Conservation (phyloP, 23 tunicate species). For the Oikopleura vanhoeffeni region DNA sequence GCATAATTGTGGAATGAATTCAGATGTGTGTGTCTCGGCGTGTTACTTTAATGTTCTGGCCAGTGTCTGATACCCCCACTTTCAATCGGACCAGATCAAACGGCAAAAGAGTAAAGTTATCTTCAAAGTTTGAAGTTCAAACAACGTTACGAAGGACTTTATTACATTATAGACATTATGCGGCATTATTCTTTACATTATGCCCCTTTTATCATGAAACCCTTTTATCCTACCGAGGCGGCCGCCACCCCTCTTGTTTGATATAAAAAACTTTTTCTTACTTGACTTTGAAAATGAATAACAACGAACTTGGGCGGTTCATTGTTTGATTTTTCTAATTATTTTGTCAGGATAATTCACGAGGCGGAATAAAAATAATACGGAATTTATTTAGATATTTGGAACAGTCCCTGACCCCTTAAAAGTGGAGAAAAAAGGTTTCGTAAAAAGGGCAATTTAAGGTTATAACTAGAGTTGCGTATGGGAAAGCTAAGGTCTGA, state of each 20-base stretch:
- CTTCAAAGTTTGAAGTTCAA: background rate
- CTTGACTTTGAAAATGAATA: background rate
- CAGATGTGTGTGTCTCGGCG: too few species aligned
- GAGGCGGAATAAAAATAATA: too few species aligned
- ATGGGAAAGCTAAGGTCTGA: too few species aligned
- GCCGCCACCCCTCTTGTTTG: background rate
- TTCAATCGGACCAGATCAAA: background rate
- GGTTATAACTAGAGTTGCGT: too few species aligned
- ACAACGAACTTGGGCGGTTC: background rate
- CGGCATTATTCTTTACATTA: background rate
- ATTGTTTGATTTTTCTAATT: background rate
- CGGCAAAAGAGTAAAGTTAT: background rate
- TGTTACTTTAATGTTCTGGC: too few species aligned
- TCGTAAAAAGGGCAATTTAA: too few species aligned
- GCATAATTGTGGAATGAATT: too few species aligned
- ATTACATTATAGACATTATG: background rate
- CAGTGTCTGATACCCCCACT: background rate
- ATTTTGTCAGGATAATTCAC: background rate
- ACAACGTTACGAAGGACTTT: background rate
- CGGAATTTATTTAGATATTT: too few species aligned
- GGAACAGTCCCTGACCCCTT: too few species aligned
- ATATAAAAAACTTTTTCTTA: background rate
- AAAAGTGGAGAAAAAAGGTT: too few species aligned
- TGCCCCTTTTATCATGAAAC: background rate
- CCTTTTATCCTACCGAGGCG: background rate